A percentile compares a stretch with the other conserved stretches of the same genome.
These are phyloP conservation scores for Epinephelus fuscoguttatus DNA, from an alignment of 2,113 vertebrate genomes.

Conservation along the genomic window DNA sequence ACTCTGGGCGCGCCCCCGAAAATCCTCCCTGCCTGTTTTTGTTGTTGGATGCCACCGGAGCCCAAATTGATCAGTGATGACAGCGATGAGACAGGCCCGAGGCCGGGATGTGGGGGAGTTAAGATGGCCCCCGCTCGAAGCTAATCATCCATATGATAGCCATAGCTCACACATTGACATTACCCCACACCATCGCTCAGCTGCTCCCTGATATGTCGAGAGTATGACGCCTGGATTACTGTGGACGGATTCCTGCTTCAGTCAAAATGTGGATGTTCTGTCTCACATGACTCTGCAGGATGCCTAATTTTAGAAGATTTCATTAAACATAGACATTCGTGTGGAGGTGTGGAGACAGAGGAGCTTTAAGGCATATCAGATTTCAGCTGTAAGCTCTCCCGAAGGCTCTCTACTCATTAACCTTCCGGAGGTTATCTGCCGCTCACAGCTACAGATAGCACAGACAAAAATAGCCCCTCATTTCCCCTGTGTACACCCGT, in stretches of 20 bases:
- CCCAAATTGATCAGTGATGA: slow-evolving; percentile 61
- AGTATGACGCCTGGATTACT: too few species aligned
- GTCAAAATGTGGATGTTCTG: slow-evolving; percentile 1
- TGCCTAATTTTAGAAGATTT: slow-evolving; percentile 73
- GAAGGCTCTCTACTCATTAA: slow-evolving; percentile 73
- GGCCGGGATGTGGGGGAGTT: slow-evolving; percentile 6
- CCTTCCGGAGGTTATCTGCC: slow-evolving; percentile 73
- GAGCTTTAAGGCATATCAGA: slow-evolving; percentile 52
- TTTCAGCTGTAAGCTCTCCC: slow-evolving; percentile 61
- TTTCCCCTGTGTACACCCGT: slow-evolving; percentile 44
- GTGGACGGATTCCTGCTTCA: slow-evolving; percentile 10
- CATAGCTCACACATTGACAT: slow-evolving; percentile 21
- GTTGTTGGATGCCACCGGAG: slow-evolving; percentile 28
- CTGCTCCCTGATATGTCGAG: slow-evolving; percentile 9
- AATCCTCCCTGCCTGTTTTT: slow-evolving; percentile 49
- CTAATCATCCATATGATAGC: slow-evolving; percentile 57
- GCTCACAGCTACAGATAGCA: slow-evolving; percentile 67
- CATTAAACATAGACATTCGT: slow-evolving; percentile 43
- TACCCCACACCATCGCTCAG: slow-evolving; percentile 8
- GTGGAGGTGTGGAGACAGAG: slow-evolving; percentile 43
- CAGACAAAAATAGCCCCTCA: slow-evolving; percentile 66
- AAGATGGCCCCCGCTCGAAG: slow-evolving; percentile 17
- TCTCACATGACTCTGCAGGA: slow-evolving; percentile 14
- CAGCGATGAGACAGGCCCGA: slow-evolving; percentile 19
- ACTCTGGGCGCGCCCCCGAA: slow-evolving; percentile 42